Conservation (phyloP, 2,888 invertebrate species). For the Fabriciana adippe region DNA sequence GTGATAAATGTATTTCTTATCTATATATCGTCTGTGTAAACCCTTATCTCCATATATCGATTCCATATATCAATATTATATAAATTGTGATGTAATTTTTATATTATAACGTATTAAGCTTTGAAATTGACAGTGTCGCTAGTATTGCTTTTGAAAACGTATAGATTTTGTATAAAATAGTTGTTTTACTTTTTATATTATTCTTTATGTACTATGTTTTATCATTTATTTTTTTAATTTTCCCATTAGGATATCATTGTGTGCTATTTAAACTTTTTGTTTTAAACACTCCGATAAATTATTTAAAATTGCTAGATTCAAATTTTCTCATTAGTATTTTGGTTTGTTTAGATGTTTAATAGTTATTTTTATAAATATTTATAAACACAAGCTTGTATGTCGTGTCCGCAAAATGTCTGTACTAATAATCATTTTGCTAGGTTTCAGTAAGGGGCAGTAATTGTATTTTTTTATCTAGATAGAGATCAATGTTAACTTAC, state of each 20-base stretch:
- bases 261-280: slow-evolving; percentile 1
- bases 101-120: slow-evolving; percentile 9
- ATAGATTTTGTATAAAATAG: slow-evolving; percentile 13
- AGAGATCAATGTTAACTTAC: background rate
- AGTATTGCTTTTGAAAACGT: slow-evolving; percentile 4
- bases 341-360: slow-evolving; percentile 2
- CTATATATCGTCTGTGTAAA: slow-evolving; percentile 7
- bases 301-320: background rate
- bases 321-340: too few relatives aligned
- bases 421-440: slow-evolving; percentile 13
- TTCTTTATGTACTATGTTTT: background rate
- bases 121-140: slow-evolving; percentile 10
- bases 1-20: slow-evolving; percentile 21
- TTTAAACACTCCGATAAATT: background rate
- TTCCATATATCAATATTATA: slow-evolving; percentile 13
- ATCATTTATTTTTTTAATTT: slow-evolving; percentile 2
- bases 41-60: slow-evolving; percentile 13
- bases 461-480: slow-evolving; percentile 11
- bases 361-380: slow-evolving; percentile 8
- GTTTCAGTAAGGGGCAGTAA: slow-evolving; percentile 12
- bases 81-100: slow-evolving; percentile 21
- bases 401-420: slow-evolving; percentile 2
- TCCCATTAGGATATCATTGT: background rate
- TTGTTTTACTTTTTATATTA: background rate
- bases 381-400: slow-evolving; percentile 10